Evolutionary conservation across 2,888 invertebrate genomes (phyloP).

Genomic region (Barypeithes pellucidus): DNA sequence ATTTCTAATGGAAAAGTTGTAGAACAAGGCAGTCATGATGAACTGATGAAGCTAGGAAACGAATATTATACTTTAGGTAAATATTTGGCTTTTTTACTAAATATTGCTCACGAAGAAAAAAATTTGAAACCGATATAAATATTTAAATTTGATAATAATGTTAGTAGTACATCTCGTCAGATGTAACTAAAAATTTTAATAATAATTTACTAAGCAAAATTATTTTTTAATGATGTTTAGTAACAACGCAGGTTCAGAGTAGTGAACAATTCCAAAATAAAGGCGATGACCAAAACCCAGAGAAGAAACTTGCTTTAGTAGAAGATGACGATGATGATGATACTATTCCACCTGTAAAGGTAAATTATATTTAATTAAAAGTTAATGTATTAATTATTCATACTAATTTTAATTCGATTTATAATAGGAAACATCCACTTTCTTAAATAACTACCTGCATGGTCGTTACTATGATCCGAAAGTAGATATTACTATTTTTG

Average conservation of each 20-base stretch:
- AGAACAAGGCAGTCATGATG: slow-evolving; percentile 81
- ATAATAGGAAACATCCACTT: too few relatives aligned
- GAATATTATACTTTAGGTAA: slow-evolving; percentile 71
- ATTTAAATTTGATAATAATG: too few relatives aligned
- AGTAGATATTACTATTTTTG: too few relatives aligned
- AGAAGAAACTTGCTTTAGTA: slow-evolving; percentile 1
- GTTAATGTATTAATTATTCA: too few relatives aligned
- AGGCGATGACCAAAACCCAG: background rate
- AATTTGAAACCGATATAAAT: too few relatives aligned
- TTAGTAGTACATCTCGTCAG: too few relatives aligned
- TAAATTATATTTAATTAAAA: slow-evolving; percentile 6
- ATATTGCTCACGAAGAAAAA: too few relatives aligned
- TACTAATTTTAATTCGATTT: too few relatives aligned
- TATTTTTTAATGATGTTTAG: slow-evolving; percentile 30
- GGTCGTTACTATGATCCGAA: too few relatives aligned
- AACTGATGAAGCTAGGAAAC: slow-evolving; percentile 77
- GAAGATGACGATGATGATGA: slow-evolving; percentile 51
- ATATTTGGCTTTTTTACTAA: background rate
- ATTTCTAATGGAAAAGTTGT: slow-evolving; percentile 79
- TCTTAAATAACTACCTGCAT: too few relatives aligned
- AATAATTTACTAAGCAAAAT: too few relatives aligned
- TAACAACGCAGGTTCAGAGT: slow-evolving; percentile 72
- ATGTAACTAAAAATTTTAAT: too few relatives aligned
- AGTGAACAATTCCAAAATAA: slow-evolving; percentile 31
- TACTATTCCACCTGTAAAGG: slow-evolving; percentile 33